phyloP scores from a whole-genome alignment of 1,140 invertebrate genomes.

The Scaptomyza pallida region DNA sequence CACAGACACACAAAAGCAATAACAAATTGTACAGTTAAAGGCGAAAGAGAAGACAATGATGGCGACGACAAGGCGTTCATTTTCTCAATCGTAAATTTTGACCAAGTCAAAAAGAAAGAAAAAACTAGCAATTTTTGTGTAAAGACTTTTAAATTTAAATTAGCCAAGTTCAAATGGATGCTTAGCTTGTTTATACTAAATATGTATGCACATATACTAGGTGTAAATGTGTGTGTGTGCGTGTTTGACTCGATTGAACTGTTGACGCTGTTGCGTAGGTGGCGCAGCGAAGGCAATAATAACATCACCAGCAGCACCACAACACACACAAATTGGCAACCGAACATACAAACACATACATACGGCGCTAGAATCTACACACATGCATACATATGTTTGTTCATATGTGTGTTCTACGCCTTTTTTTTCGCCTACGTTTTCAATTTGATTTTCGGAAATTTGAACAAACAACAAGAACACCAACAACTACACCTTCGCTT shows the following conservation, averaged over 20 bases:
- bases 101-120: constrained; percentile 14
- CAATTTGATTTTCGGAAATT: constrained; percentile 70
- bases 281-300: constrained; percentile 38
- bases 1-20: neutral
- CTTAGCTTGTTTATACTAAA: constrained; percentile 45
- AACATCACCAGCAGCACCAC: constrained; percentile 25
- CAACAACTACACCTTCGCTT: constrained; percentile 74
- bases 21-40: constrained; percentile 47
- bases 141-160: constrained; percentile 51
- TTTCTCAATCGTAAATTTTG: constrained; percentile 46
- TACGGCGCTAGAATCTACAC: constrained; percentile 1
- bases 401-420: constrained; percentile 30
- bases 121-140: constrained; percentile 24
- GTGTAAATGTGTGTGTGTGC: constrained; percentile 9
- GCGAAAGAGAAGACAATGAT: constrained; percentile 44
- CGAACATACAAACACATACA: constrained; percentile 37
- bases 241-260: constrained; percentile 46
- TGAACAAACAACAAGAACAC: constrained; percentile 38
- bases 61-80: constrained; percentile 20
- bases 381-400: constrained; percentile 8
- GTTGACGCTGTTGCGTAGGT: constrained; percentile 52
- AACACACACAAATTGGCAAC: constrained; percentile 65
- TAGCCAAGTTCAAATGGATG: constrained; percentile 71
- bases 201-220: neutral
- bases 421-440: constrained; percentile 75